Base-by-base conservation (phyloP, 2,888 invertebrate genomes). In the Drosophila lacicola region DNA sequence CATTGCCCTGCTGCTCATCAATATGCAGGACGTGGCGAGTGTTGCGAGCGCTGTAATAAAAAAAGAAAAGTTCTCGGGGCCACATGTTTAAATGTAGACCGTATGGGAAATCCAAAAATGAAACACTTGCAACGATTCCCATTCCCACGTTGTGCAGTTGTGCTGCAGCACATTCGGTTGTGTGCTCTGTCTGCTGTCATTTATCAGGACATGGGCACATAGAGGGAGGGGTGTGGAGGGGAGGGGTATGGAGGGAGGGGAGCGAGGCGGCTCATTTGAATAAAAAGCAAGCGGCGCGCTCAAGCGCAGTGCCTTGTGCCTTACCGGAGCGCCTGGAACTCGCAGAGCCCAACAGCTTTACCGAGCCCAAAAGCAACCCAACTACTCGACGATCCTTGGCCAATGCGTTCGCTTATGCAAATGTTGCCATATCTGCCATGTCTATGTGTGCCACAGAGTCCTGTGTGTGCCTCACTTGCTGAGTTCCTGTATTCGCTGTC, bases 81-180 rank as follows among this genome's bases (percentile, higher is more conserved):
- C 47, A 49, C 11, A 50, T 53, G 47, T 53, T 45, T n/a, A 29
- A 29, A 29, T 6, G 5, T 5, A 25, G 5, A 25, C 25, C 25
- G 25, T 25, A 45, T 34, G 21, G 54, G 21, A 54, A 44, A 44
- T 17, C 17, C 11, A 9, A 39, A 44, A n/a, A 13, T 33, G 19
- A 54, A 67, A 57, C 81, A 88, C 89, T 88, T 86, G 87, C 88
- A 75, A 61, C 62, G 25, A 55, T 78, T 73, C 53, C 56, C 17
- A 76, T 85, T 80, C 83, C 83, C 82, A 85, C 83, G 86, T 72
- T 80, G 33, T 14, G n/a, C 19, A 33, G 41, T 17, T 17, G 17
- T 17, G 17, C 37, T 14, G 29, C 51, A 25, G 44, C 41, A 54
- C 5, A 21, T 37, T 14, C 17, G 17, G 17, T 17, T 17, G 17